Percentiles rank a stretch among this genome's conserved stretches.
These are phyloP conservation scores for Cotesia congregata DNA, from an alignment of 2,888 invertebrate genomes.

Conservation along the genomic window DNA sequence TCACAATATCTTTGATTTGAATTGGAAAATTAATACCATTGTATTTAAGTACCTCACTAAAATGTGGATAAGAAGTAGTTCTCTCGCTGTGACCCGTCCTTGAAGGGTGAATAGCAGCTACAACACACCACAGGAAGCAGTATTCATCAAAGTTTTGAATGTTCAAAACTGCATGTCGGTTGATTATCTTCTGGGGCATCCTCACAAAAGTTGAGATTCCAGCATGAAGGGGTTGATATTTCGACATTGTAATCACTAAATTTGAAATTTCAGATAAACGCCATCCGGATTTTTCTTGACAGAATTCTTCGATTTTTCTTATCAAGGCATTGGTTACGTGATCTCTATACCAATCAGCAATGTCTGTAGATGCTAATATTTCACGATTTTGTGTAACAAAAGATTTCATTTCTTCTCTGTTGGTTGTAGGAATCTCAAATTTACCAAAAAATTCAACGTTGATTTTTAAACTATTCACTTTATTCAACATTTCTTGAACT, in stretches of 20 bases:
- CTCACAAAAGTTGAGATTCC: background rate
- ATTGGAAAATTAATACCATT: background rate
- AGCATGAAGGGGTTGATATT: conserved; percentile 40
- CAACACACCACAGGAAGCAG: conserved; percentile 48
- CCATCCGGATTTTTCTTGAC: conserved; percentile 45
- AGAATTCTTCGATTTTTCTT: conserved; percentile 49
- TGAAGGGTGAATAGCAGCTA: conserved; percentile 41
- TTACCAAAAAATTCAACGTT: too few relatives aligned
- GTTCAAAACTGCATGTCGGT: conserved; percentile 50
- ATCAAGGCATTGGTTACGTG: conserved; percentile 33
- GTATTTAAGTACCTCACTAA: background rate
- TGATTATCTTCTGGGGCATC: conserved; percentile 42
- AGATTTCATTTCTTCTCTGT: too few relatives aligned
- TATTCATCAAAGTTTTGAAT: conserved; percentile 49
- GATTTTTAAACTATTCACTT: too few relatives aligned
- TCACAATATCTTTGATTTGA: background rate
- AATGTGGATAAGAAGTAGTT: background rate
- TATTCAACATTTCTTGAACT: too few relatives aligned
- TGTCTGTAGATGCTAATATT: conserved; percentile 44
- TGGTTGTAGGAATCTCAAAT: too few relatives aligned
- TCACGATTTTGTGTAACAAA: conserved; percentile 28
- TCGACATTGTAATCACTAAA: conserved; percentile 45
- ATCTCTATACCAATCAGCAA: conserved; percentile 18
- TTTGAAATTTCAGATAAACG: conserved; percentile 44
- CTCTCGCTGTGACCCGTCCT: background rate